These are phyloP conservation scores for Buphagus erythrorhynchus DNA, from an alignment of 2,797 vertebrate genomes.

Conservation along the genomic window DNA sequence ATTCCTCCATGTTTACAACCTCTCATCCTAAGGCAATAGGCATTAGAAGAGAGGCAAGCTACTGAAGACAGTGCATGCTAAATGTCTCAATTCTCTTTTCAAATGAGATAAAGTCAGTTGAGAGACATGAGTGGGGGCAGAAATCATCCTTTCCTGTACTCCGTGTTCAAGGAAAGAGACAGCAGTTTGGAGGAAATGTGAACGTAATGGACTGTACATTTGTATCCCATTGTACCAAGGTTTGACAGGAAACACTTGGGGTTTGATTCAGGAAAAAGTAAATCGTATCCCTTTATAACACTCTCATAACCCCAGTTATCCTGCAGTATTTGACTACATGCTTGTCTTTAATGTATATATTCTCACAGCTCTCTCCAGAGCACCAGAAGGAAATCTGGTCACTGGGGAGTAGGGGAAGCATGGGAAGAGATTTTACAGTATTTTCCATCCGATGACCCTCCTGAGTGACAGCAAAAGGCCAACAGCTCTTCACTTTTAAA, in stretches of 20 bases:
- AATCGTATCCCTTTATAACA: constrained; percentile 33
- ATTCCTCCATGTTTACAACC: constrained; percentile 22
- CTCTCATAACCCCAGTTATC: neutral
- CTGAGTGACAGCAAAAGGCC: neutral
- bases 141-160: constrained; percentile 56
- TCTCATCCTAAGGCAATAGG: neutral
- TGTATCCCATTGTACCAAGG: constrained; percentile 25
- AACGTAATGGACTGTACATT: constrained; percentile 40
- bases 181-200: constrained; percentile 38
- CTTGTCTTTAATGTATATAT: constrained; percentile 41
- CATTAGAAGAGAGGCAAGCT: neutral
- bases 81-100: neutral
- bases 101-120: neutral
- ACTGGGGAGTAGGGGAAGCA: constrained; percentile 27
- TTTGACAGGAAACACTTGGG: constrained; percentile 66
- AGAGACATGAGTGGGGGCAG: neutral
- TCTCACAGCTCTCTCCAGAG: constrained; percentile 33
- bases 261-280: constrained; percentile 58
- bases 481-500: neutral
- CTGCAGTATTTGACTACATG: neutral
- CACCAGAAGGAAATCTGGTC: constrained; percentile 56
- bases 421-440: constrained; percentile 33
- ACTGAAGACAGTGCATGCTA: neutral
- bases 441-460: neutral
- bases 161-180: constrained; percentile 39